Base-by-base conservation (phyloP, 1,140 invertebrate species). In the Leptonema lineaticorne region DNA sequence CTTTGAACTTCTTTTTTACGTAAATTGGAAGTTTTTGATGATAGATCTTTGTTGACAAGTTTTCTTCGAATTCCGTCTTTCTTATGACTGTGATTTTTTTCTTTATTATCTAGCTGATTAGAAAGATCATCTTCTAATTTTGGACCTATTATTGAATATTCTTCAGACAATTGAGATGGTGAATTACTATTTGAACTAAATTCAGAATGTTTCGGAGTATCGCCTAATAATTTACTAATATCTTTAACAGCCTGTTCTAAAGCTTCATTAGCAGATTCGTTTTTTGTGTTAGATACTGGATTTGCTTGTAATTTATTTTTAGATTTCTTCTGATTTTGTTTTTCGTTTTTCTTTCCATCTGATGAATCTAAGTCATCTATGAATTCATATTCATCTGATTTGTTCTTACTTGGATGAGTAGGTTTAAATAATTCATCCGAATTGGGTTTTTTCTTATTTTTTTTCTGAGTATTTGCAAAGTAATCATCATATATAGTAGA, bases 181-280 rank as follows among this genome's bases (percentile, higher is more conserved):
- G 91, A 92, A 77, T 89, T 90, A 71, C 87, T 87, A 6, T 86
- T 87, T 0, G 89, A 90, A 66, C 87, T 89, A 69, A 89, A 91
- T 74, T 88, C 88, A 0, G 88, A 86, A 58, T 88, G 85, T 68
- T 86, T 87, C 0, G 92, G 92, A 2, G 91, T 88, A 72, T 93
- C 91, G 75, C 93, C 91, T 46, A 95, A 78, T 91, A 91, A 93
- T 75, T 92, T 92, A 74, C 91, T 93, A 22, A 94, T 92, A 76
- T 94, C 92, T 85, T 93, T 92, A 3, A 93, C 81, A 20, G 91
- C 92, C 81, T 93, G 90, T 77, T 93, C 91, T 2, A 94, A 79
- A 0, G 91, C 92, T 75, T 92, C 90, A 64, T 92, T 86, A 7
- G 87, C 88, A 6, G 87, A 85, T 70, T 82, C 83, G 74, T 83